A percentile compares a stretch with the other conserved stretches of the same genome.
Conservation (phyloP, 2,888 invertebrate genomes). For the Callyntrura sp. region DNA sequence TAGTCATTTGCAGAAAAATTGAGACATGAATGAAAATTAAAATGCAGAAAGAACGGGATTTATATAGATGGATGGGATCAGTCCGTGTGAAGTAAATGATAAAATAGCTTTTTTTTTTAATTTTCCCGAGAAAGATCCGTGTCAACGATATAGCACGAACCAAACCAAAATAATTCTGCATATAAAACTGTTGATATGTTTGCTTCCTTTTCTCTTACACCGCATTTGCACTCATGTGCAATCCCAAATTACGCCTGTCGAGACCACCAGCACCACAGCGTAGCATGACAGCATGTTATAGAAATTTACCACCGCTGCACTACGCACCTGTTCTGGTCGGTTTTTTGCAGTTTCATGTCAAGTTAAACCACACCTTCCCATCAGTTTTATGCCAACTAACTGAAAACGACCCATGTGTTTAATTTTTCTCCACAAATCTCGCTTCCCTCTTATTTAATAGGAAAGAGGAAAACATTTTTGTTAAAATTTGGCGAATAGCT, state of each 20-base stretch:
- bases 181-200: too few relatives aligned
- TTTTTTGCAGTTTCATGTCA: slow-evolving; percentile 36
- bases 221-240: neutral
- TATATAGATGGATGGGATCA: neutral
- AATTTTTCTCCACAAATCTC: neutral
- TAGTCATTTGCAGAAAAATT: neutral
- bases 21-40: neutral
- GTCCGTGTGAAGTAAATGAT: too few relatives aligned
- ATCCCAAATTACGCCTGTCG: neutral
- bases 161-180: too few relatives aligned
- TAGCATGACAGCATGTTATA: neutral
- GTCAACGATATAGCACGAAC: neutral
- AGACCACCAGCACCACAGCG: too few relatives aligned
- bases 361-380: slow-evolving; percentile 25
- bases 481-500: slow-evolving; percentile 27
- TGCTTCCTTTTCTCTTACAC: neutral
- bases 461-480: neutral
- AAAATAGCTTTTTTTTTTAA: too few relatives aligned
- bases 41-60: neutral
- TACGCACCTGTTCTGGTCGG: slow-evolving; percentile 17
- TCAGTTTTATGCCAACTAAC: neutral
- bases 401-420: neutral
- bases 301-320: neutral
- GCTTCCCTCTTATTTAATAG: neutral
- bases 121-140: neutral